phyloP scores from a whole-genome alignment of 2,113 vertebrate species.

The Chlorodrepanis virens region DNA sequence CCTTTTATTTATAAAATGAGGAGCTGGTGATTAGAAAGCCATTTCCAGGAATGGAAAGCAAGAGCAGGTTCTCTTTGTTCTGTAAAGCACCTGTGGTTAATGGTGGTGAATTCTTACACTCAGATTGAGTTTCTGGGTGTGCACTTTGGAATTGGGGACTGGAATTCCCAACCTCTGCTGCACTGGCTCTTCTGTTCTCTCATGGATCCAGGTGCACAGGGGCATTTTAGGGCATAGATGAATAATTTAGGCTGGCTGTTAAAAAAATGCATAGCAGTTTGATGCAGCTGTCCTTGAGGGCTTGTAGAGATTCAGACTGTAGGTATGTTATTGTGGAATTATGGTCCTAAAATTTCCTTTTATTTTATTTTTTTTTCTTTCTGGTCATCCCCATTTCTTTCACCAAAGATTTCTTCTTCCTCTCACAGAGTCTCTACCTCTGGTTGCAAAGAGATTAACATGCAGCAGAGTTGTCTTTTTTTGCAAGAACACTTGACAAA shows the following conservation, averaged over 20 bases:
- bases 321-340: background rate
- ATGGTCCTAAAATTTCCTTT: background rate
- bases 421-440: background rate
- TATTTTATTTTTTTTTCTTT: background rate
- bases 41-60: background rate
- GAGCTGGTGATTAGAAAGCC: background rate
- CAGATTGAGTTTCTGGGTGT: background rate
- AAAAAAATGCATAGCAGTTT: background rate
- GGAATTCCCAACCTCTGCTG: background rate
- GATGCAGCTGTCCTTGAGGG: background rate
- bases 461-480: background rate
- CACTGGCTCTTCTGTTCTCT: background rate
- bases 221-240: background rate
- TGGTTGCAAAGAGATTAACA: background rate
- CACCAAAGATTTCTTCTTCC: constrained; percentile 10
- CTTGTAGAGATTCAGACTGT: background rate
- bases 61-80: constrained; percentile 54
- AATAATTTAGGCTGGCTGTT: background rate
- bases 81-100: background rate
- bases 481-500: background rate
- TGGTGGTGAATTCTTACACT: background rate
- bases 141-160: background rate
- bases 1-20: background rate
- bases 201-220: background rate
- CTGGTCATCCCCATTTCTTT: background rate